A percentile compares a stretch with the other conserved stretches of the same genome.
These are phyloP conservation scores for Drosophila miranda DNA, from an alignment of 1,140 invertebrate species.

Conservation along the genomic window DNA sequence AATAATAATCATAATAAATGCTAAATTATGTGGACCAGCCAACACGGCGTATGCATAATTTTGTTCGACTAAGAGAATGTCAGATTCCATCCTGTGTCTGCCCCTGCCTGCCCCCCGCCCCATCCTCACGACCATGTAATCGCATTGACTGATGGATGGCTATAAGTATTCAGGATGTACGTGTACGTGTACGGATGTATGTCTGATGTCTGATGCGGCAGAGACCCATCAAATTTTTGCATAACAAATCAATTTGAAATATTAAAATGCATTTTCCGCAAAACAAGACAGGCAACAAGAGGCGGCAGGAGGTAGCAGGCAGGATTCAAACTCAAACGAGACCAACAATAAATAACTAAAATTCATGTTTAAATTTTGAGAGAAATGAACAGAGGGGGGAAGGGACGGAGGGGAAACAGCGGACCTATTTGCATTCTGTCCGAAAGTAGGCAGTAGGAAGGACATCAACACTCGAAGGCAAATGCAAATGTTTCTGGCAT, in stretches of 20 bases:
- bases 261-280: slow-evolving; percentile 77
- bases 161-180: neutral
- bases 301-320: slow-evolving; percentile 1
- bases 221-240: slow-evolving; percentile 67
- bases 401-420: slow-evolving; percentile 6
- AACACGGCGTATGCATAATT: slow-evolving; percentile 78
- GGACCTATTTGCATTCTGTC: slow-evolving; percentile 62
- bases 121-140: slow-evolving; percentile 50
- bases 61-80: slow-evolving; percentile 21
- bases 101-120: slow-evolving; percentile 1
- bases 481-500: slow-evolving; percentile 61
- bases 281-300: slow-evolving; percentile 48
- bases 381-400: neutral
- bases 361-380: slow-evolving; percentile 73
- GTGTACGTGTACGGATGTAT: slow-evolving; percentile 23
- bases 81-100: neutral
- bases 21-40: slow-evolving; percentile 68
- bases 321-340: slow-evolving; percentile 15
- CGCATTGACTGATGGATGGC: slow-evolving; percentile 61
- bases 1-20: slow-evolving; percentile 78
- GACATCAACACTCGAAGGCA: slow-evolving; percentile 47
- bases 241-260: slow-evolving; percentile 78
- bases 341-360: slow-evolving; percentile 74
- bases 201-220: neutral
- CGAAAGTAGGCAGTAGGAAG: slow-evolving; percentile 16